These are phyloP conservation scores for Phainopepla nitens DNA, from an alignment of 2,113 vertebrate genomes.

Conservation along the genomic window DNA sequence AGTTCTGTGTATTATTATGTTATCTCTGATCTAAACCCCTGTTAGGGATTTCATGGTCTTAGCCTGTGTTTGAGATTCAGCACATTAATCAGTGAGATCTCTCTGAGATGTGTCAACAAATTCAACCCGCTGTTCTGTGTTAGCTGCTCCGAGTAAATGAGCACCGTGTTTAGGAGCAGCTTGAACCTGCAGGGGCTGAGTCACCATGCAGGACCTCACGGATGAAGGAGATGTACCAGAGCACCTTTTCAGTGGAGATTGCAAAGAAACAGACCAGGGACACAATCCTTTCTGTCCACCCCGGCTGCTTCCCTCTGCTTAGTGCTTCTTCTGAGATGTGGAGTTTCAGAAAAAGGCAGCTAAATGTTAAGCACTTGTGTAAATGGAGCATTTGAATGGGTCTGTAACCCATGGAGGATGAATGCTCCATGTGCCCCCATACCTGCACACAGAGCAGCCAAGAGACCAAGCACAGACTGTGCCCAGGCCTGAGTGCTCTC, in stretches of 20 bases:
- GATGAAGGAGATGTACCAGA: background rate
- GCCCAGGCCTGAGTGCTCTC: background rate
- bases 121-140: conserved; percentile 45
- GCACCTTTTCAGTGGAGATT: background rate
- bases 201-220: background rate
- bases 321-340: background rate
- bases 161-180: background rate
- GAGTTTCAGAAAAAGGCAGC: background rate
- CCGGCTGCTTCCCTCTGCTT: background rate
- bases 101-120: conserved; percentile 68
- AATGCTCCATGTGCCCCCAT: background rate
- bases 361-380: background rate
- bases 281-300: background rate
- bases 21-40: conserved; percentile 69
- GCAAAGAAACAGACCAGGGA: background rate
- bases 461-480: rapidly evolving
- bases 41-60: conserved; percentile 70
- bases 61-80: conserved; percentile 66
- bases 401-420: background rate
- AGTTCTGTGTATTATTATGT: conserved; percentile 64
- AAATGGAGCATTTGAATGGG: background rate
- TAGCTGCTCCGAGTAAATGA: background rate
- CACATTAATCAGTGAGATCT: conserved; percentile 63
- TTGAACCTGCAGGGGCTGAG: background rate
- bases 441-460: rapidly evolving